Conservation (phyloP, 53 echinoderm and acorn worm genomes). For the Echinarachnius parma region DNA sequence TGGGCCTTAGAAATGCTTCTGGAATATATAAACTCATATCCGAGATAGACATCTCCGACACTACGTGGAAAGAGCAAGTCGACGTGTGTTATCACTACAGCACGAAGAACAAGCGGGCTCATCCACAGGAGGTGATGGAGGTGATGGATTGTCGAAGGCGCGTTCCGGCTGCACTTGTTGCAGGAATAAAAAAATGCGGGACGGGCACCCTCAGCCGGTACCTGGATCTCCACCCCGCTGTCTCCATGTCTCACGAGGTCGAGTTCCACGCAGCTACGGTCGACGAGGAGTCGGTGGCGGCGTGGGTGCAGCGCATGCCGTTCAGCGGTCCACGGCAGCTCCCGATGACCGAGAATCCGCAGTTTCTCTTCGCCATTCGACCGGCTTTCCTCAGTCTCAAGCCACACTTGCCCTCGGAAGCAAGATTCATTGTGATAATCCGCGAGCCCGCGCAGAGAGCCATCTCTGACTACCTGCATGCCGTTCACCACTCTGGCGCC, state of each 20-base stretch:
- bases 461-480: constrained; percentile 39
- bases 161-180: constrained; percentile 19
- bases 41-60: too few species aligned
- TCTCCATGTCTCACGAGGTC: not conserved
- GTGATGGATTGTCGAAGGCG: constrained; percentile 1
- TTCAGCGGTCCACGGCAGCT: constrained; percentile 7
- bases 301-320: constrained; percentile 8
- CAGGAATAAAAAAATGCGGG: constrained; percentile 37
- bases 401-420: constrained; percentile 10
- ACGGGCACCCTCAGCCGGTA: constrained; percentile 25
- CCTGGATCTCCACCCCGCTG: constrained; percentile 23
- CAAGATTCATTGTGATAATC: constrained; percentile 34
- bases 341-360: constrained; percentile 17
- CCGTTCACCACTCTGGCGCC: not conserved
- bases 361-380: not conserved
- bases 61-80: not conserved
- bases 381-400: not conserved
- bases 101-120: not conserved
- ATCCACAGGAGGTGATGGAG: not conserved
- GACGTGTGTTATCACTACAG: constrained; percentile 11
- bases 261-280: not conserved
- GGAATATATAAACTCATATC: too few species aligned
- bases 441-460: constrained; percentile 40
- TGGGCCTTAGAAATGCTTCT: too few species aligned
- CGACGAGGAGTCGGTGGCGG: not conserved